Base-by-base conservation (phyloP, 2,888 invertebrate genomes). In the Halictus ligatus region DNA sequence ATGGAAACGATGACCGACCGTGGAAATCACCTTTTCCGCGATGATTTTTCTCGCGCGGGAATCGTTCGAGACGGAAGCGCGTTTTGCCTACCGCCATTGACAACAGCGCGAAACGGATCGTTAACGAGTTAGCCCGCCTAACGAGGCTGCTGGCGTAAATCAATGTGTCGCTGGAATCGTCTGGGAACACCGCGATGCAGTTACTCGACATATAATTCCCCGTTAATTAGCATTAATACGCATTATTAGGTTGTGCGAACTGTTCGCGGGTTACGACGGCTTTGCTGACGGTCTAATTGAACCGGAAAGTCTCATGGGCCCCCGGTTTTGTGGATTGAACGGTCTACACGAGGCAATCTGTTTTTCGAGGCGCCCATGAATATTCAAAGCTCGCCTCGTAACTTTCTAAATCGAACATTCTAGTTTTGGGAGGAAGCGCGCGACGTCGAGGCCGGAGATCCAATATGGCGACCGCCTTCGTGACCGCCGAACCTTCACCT, bases 201-300 rank as follows among this genome's bases (percentile, higher is more conserved):
- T 29, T 25, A 48, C 58, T 64, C 15, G 43, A 54, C 13, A 40
- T 21, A 58, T 73, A 77, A 75, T 84, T 69, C 76, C 40, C 48
- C 18, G 60, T 83, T 84, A 82, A 83, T 82, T 82, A 64, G 50
- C 71, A 72, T 76, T 64, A 72, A 60, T 72, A 81, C 43, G 71
- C 43, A 72, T 40, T 35, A 43, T 46, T 10, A 46, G 54, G 21
- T 29, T 64, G 75, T 35, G 58, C 75, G 69, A 75, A 83, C 67
- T 67, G 67, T 67, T 67, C 82, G 25, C 29, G n/a, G 72, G 13
- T 18, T 83, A n/a, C 7, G 12, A 35, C 48, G 67, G 67, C 18
- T 69, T 21, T 7, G 29, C 64, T 21, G 21, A 13, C 43, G 12
- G n/a, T 73, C 54, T 76, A 64, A 64, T 82, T 81, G 25, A 67